phyloP scores from a whole-genome alignment of 2,888 invertebrate species.

The Temnothorax rugatulus region DNA sequence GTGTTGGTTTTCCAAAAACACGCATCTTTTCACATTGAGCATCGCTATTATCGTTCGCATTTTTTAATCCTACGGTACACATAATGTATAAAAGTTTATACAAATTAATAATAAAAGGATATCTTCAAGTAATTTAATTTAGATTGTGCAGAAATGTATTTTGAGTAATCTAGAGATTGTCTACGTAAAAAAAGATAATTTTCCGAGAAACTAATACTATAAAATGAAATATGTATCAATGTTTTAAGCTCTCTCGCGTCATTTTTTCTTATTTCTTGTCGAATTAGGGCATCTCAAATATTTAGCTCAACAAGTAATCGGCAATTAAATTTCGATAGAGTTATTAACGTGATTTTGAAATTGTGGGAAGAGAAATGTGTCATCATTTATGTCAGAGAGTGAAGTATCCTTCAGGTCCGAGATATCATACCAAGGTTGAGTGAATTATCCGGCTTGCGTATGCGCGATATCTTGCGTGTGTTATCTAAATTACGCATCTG shows the following conservation, averaged over 20 bases:
- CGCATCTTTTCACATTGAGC: slow-evolving; percentile 47
- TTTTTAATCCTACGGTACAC: background rate
- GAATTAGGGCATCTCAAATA: background rate
- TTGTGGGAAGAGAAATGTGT: slow-evolving; percentile 11
- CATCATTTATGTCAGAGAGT: slow-evolving; percentile 37
- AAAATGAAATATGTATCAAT: background rate
- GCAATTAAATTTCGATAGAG: background rate
- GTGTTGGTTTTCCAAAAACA: slow-evolving; percentile 35
- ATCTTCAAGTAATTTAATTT: background rate
- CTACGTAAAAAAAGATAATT: background rate
- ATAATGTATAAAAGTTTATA: background rate
- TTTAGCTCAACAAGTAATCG: background rate
- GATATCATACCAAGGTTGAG: slow-evolving; percentile 53
- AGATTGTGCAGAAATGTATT: background rate
- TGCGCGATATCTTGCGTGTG: slow-evolving; percentile 44
- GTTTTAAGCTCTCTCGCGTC: background rate
- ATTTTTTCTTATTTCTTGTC: background rate
- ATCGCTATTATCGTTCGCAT: background rate
- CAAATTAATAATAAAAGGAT: background rate
- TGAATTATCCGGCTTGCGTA: slow-evolving; percentile 53
- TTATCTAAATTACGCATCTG: slow-evolving; percentile 58
- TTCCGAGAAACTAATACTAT: background rate
- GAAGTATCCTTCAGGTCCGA: slow-evolving; percentile 42
- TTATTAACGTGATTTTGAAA: background rate
- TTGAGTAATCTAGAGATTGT: background rate